phyloP scores from a whole-genome alignment of 2,888 invertebrate genomes.

The Volucella bombylans region DNA sequence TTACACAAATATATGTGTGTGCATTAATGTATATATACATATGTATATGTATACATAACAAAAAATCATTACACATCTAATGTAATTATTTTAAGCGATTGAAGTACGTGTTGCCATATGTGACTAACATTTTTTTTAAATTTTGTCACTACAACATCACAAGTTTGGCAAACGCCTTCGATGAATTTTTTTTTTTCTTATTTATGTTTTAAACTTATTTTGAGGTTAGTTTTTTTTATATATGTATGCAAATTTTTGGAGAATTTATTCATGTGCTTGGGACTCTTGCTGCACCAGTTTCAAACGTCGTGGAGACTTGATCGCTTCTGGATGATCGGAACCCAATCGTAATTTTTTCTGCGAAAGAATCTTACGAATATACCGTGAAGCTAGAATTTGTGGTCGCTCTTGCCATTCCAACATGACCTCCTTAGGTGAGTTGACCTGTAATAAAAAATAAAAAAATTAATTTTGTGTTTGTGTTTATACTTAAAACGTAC shows the following conservation, averaged over 20 bases:
- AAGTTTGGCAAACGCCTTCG: constrained; percentile 68
- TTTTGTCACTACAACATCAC: constrained; percentile 47
- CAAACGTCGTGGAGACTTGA: constrained; percentile 93
- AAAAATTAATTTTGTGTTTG: no score
- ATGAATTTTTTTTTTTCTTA: constrained; percentile 53
- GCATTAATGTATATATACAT: constrained; percentile 14
- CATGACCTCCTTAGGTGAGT: constrained; percentile 93
- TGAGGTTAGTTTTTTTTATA: constrained; percentile 39
- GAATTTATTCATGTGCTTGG: constrained; percentile 91
- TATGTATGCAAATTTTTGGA: not conserved
- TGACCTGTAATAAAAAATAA: constrained; percentile 85
- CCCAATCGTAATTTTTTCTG: constrained; percentile 88
- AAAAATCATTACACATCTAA: constrained; percentile 49
- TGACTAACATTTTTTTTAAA: constrained; percentile 3
- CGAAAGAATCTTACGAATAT: constrained; percentile 91
- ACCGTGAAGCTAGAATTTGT: constrained; percentile 91
- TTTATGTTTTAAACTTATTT: constrained; percentile 26
- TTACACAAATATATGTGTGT: constrained; percentile 29
- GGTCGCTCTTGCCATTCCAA: constrained; percentile 96
- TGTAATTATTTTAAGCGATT: constrained; percentile 62
- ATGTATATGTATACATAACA: constrained; percentile 28
- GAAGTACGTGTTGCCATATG: constrained; percentile 15
- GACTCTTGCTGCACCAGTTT: constrained; percentile 95
- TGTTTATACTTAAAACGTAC: no score
- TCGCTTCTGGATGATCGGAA: constrained; percentile 89